Evolutionary conservation across 2,113 vertebrate species (phyloP).

Genomic region (Paratilapia polleni): DNA sequence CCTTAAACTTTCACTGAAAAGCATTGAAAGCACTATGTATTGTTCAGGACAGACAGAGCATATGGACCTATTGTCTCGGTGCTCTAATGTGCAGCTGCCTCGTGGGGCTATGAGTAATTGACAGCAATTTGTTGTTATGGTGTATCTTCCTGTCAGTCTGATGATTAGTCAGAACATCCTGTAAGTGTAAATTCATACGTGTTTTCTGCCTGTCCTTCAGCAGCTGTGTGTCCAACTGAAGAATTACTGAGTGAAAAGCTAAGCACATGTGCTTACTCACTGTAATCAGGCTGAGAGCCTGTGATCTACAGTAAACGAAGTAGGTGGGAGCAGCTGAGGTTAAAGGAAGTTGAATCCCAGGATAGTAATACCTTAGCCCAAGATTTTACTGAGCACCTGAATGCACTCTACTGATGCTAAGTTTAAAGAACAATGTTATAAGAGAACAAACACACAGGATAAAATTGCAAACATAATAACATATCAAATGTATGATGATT

Average conservation of each 20-base stretch:
- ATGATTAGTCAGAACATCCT: constrained; percentile 48
- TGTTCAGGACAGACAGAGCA: not conserved
- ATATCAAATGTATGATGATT: not conserved
- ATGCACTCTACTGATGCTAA: not conserved
- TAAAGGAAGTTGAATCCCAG: not conserved
- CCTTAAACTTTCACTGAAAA: not conserved
- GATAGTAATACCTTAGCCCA: not conserved
- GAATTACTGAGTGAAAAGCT: not conserved
- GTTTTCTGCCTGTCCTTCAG: constrained; percentile 10
- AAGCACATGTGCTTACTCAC: not conserved
- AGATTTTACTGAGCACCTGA: not conserved
- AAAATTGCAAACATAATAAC: not conserved
- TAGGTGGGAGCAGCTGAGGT: not conserved
- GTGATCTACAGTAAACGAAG: not conserved
- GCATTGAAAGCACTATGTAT: not conserved
- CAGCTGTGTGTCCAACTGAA: not conserved
- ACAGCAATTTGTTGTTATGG: not conserved
- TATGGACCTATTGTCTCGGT: not conserved
- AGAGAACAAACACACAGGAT: not conserved
- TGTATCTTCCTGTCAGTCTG: constrained; percentile 12
- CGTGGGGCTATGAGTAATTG: constrained; percentile 17
- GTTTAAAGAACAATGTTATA: not conserved
- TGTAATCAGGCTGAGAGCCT: not conserved
- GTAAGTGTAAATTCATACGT: constrained; percentile 41
- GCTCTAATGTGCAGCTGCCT: not conserved